These are phyloP conservation scores for Kobus ellipsiprymnus DNA, from an alignment of 2,113 vertebrate species.

Conservation along the genomic window DNA sequence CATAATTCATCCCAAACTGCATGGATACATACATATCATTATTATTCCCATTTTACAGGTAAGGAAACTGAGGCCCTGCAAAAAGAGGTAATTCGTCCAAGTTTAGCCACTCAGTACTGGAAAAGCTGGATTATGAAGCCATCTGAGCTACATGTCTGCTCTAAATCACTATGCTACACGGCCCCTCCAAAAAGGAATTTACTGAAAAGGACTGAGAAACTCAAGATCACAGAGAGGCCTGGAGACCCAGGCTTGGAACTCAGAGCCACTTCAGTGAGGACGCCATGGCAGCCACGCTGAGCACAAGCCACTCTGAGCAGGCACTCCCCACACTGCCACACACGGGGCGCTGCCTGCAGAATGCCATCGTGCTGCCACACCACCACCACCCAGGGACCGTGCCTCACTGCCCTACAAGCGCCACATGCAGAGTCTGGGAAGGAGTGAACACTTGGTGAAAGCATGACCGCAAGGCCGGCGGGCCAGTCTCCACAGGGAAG, in stretches of 20 bases:
- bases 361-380: neutral
- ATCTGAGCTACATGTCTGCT: neutral
- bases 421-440: neutral
- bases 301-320: too few species aligned
- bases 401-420: neutral
- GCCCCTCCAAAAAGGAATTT: neutral
- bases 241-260: neutral
- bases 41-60: neutral
- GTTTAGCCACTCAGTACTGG: too few species aligned
- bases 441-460: neutral
- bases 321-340: neutral
- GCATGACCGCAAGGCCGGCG: accelerated
- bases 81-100: neutral
- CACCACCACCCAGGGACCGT: accelerated
- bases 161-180: neutral
- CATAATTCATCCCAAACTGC: neutral
- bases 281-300: accelerated
- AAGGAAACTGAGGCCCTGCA: neutral
- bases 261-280: neutral
- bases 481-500: neutral
- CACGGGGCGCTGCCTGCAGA: accelerated
- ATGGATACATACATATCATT: neutral
- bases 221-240: neutral
- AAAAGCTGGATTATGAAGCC: neutral
- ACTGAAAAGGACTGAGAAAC: neutral